phyloP scores from a whole-genome alignment of 2,888 invertebrate species.

The Hyppa rectilinea region DNA sequence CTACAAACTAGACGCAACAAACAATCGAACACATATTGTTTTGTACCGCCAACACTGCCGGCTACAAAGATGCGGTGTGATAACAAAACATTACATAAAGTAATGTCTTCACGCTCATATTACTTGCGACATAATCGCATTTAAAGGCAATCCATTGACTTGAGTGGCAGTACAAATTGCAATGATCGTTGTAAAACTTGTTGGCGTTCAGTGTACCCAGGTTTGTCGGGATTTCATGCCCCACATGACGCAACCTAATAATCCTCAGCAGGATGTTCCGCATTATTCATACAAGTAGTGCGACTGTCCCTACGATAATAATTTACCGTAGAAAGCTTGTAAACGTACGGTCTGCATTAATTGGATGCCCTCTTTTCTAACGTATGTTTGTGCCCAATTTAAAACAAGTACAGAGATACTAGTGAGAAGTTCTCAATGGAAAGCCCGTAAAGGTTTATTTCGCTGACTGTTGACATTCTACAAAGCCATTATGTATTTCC shows the following conservation, averaged over 20 bases:
- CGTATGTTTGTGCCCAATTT: not conserved
- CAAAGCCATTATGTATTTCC: slow-evolving; percentile 27
- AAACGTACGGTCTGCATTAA: not conserved
- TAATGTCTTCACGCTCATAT: slow-evolving; percentile 17
- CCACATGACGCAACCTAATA: slow-evolving; percentile 35
- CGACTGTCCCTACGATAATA: slow-evolving; percentile 20
- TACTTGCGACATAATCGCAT: slow-evolving; percentile 25
- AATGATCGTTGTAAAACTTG: slow-evolving; percentile 41
- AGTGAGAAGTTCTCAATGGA: slow-evolving; percentile 9
- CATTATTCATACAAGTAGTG: slow-evolving; percentile 23
- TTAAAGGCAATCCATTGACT: slow-evolving; percentile 27
- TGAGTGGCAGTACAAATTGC: slow-evolving; percentile 29
- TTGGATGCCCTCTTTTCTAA: not conserved
- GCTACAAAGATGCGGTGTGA: slow-evolving; percentile 29
- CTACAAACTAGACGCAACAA: slow-evolving; percentile 50
- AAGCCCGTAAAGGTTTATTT: slow-evolving; percentile 34
- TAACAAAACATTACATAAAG: slow-evolving; percentile 35
- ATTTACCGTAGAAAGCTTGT: not conserved
- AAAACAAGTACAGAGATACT: not conserved
- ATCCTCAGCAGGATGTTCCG: slow-evolving; percentile 27
- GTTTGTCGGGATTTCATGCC: slow-evolving; percentile 31
- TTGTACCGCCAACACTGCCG: slow-evolving; percentile 33
- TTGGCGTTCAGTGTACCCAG: slow-evolving; percentile 25
- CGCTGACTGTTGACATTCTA: slow-evolving; percentile 34
- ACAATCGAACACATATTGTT: slow-evolving; percentile 40